These are phyloP conservation scores for Epicampocera succincta DNA, from an alignment of 2,888 invertebrate species.

Conservation along the genomic window DNA sequence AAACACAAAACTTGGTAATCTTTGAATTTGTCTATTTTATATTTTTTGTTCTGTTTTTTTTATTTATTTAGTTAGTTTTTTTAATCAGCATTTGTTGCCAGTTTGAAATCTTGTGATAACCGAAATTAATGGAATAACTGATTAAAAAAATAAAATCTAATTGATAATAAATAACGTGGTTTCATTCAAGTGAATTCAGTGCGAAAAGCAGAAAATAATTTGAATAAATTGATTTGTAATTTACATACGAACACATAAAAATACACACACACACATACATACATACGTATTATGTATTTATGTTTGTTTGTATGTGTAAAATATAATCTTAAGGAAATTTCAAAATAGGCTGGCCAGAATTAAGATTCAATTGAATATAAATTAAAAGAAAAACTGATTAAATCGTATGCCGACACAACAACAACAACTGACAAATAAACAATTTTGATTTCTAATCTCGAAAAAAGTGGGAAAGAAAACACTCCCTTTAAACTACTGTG, in stretches of 20 bases:
- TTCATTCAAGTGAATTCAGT: neutral
- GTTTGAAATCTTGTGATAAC: conserved; percentile 53
- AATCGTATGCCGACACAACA: too few relatives aligned
- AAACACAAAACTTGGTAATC: too few relatives aligned
- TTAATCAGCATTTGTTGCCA: conserved; percentile 38
- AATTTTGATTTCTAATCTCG: too few relatives aligned
- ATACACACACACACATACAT: neutral
- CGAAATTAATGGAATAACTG: conserved; percentile 39
- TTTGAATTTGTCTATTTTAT: conserved; percentile 1
- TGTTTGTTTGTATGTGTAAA: too few relatives aligned
- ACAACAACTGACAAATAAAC: too few relatives aligned
- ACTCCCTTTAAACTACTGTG: conserved; percentile 13
- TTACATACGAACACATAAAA: neutral
- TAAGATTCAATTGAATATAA: too few relatives aligned
- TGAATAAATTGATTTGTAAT: neutral
- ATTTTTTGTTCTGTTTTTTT: conserved; percentile 3
- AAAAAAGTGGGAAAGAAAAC: neutral
- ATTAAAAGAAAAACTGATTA: too few relatives aligned
- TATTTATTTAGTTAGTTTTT: conserved; percentile 7
- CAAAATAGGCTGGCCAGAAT: too few relatives aligned
- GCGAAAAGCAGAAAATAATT: neutral
- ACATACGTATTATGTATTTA: neutral
- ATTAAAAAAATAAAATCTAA: conserved; percentile 41
- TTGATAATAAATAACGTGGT: conserved; percentile 36
- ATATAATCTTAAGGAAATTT: too few relatives aligned